These are phyloP conservation scores for Henicopernis longicauda DNA, from an alignment of 2,113 vertebrate genomes.

Conservation along the genomic window DNA sequence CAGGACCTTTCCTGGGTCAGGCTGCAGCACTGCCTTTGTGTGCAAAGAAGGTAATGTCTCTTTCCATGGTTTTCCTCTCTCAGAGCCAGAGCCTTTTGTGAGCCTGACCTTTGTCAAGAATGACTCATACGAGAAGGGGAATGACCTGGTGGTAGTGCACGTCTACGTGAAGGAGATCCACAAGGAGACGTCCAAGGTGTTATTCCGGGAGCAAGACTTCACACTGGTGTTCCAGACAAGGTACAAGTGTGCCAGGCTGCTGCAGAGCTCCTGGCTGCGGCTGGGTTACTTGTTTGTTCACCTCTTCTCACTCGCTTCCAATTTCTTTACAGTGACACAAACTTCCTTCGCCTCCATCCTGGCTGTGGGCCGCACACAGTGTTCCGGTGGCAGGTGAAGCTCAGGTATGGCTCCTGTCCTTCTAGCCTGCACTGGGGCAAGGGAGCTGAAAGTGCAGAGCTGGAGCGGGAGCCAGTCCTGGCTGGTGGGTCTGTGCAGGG, in stretches of 20 bases:
- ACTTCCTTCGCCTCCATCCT: constrained; percentile 88
- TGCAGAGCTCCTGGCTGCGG: neutral
- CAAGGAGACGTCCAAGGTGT: constrained; percentile 83
- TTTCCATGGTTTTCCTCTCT: neutral
- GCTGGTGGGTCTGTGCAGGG: neutral
- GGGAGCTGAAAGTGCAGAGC: neutral
- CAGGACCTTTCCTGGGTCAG: neutral
- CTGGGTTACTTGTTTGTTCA: neutral
- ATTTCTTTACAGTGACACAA: constrained; percentile 76
- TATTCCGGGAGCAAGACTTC: constrained; percentile 97
- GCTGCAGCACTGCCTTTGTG: neutral
- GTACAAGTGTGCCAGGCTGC: constrained; percentile 49
- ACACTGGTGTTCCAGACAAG: constrained; percentile 94
- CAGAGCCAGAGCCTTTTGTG: constrained; percentile 87
- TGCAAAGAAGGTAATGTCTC: neutral
- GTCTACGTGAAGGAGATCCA: constrained; percentile 92
- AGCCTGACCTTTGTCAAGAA: constrained; percentile 90
- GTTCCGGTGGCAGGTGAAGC: constrained; percentile 98
- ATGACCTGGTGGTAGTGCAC: constrained; percentile 93
- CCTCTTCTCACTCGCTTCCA: neutral
- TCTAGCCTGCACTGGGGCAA: neutral
- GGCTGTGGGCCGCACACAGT: constrained; percentile 88
- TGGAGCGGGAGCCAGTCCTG: neutral
- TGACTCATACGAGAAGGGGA: constrained; percentile 95
- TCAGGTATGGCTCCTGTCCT: constrained; percentile 76